Percentiles rank a stretch among this genome's conserved stretches.
Evolutionary conservation across 2,797 vertebrate species (phyloP).

Genomic region (Epinephelus coioides): DNA sequence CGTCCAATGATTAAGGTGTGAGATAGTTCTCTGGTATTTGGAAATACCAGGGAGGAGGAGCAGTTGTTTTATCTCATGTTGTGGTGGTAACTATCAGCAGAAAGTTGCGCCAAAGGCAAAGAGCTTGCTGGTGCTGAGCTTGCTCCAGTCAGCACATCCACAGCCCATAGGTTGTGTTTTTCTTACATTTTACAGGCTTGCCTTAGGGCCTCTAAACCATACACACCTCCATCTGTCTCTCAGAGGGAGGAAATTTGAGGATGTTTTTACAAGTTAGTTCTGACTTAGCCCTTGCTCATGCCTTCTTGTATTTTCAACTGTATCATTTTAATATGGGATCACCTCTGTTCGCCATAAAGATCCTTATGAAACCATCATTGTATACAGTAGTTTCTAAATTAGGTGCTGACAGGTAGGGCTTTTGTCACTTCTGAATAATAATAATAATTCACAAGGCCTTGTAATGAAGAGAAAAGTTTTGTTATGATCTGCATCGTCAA

Average conservation of each 20-base stretch:
- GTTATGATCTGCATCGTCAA: conserved; percentile 26
- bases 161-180: conserved; percentile 47
- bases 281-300: conserved; percentile 9
- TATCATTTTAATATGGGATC: conserved; percentile 7
- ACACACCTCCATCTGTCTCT: conserved; percentile 24
- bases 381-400: conserved; percentile 5
- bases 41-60: neutral
- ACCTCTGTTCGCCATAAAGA: neutral
- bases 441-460: neutral
- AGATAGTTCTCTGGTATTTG: neutral
- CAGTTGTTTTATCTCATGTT: conserved; percentile 15
- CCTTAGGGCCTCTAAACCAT: conserved; percentile 34
- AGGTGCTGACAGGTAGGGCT: neutral
- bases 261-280: conserved; percentile 56
- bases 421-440: conserved; percentile 10
- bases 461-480: conserved; percentile 25
- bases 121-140: conserved; percentile 62
- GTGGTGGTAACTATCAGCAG: conserved; percentile 36
- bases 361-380: neutral
- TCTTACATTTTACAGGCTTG: conserved; percentile 48
- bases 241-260: conserved; percentile 26
- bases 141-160: conserved; percentile 73
- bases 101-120: conserved; percentile 33
- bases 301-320: conserved; percentile 19
- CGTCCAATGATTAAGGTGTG: neutral